phyloP scores from a whole-genome alignment of 2,888 invertebrate species.

The Pseudoips prasinana region DNA sequence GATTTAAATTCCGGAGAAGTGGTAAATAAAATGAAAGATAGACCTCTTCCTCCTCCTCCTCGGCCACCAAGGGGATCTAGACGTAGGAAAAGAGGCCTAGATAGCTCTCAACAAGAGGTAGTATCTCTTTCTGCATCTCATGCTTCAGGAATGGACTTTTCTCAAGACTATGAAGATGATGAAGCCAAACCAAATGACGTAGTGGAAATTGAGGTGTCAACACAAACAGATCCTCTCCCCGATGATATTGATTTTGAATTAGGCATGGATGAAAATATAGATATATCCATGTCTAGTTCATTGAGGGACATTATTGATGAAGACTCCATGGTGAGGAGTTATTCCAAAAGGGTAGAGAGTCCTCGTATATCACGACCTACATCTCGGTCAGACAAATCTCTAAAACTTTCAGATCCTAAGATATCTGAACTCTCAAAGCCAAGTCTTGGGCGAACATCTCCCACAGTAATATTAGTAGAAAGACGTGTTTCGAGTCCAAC shows the following conservation, averaged over 20 bases:
- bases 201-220: slow-evolving; percentile 88
- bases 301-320: slow-evolving; percentile 74
- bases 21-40: slow-evolving; percentile 91
- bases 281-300: slow-evolving; percentile 73
- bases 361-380: slow-evolving; percentile 73
- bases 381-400: slow-evolving; percentile 81
- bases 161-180: slow-evolving; percentile 32
- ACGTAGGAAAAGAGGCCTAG: slow-evolving; percentile 54
- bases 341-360: slow-evolving; percentile 74
- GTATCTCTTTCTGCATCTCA: slow-evolving; percentile 15
- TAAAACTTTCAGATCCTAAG: slow-evolving; percentile 80
- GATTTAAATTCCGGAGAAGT: slow-evolving; percentile 88
- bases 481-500: slow-evolving; percentile 83
- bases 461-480: slow-evolving; percentile 83
- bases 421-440: slow-evolving; percentile 80
- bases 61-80: slow-evolving; percentile 87
- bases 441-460: slow-evolving; percentile 80
- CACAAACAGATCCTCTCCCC: slow-evolving; percentile 92
- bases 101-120: slow-evolving; percentile 34
- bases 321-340: slow-evolving; percentile 76
- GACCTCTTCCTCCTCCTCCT: slow-evolving; percentile 93
- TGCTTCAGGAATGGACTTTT: slow-evolving; percentile 33
- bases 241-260: slow-evolving; percentile 88
- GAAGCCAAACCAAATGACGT: slow-evolving; percentile 52
- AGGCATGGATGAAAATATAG: slow-evolving; percentile 71